phyloP scores from a whole-genome alignment of 2,888 invertebrate genomes.

The Vannuccia rotundouncinata region DNA sequence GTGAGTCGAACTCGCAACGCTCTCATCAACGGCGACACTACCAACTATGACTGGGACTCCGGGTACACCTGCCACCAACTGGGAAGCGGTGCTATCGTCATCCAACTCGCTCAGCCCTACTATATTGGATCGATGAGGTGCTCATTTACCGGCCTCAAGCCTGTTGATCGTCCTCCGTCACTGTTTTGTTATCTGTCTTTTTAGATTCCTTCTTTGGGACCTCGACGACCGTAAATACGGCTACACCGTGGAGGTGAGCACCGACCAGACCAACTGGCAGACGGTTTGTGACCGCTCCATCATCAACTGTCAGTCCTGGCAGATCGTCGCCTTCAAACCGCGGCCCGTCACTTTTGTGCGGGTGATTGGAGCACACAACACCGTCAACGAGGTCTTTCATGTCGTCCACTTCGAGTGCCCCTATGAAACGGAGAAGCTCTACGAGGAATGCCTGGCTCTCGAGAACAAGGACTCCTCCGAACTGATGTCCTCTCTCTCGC shows the following conservation, averaged over 20 bases:
- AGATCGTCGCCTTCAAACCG: slow-evolving; percentile 74
- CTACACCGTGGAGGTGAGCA: slow-evolving; percentile 59
- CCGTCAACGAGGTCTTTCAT: slow-evolving; percentile 92
- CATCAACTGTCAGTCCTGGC: slow-evolving; percentile 86
- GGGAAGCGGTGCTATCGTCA: slow-evolving; percentile 73
- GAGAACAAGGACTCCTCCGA: no score
- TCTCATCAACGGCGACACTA: slow-evolving; percentile 84
- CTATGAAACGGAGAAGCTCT: slow-evolving; percentile 43
- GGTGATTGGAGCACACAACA: slow-evolving; percentile 90
- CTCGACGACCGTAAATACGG: slow-evolving; percentile 63
- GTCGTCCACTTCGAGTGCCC: slow-evolving; percentile 96
- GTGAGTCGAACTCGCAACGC: slow-evolving; percentile 86
- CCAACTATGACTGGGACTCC: slow-evolving; percentile 95
- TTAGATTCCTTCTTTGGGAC: slow-evolving; percentile 88
- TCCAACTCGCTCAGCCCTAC: slow-evolving; percentile 92
- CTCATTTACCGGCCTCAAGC: neutral
- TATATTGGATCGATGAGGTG: slow-evolving; percentile 75
- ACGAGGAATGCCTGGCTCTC: slow-evolving; percentile 8
- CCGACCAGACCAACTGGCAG: slow-evolving; percentile 56
- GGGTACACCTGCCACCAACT: slow-evolving; percentile 91
- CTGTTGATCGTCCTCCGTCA: neutral
- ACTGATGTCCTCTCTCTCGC: no score
- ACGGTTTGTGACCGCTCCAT: slow-evolving; percentile 78
- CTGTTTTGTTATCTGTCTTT: no score
- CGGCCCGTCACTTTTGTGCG: slow-evolving; percentile 83